phyloP scores from a whole-genome alignment of 2,797 vertebrate genomes.

The Sphenodon punctatus region DNA sequence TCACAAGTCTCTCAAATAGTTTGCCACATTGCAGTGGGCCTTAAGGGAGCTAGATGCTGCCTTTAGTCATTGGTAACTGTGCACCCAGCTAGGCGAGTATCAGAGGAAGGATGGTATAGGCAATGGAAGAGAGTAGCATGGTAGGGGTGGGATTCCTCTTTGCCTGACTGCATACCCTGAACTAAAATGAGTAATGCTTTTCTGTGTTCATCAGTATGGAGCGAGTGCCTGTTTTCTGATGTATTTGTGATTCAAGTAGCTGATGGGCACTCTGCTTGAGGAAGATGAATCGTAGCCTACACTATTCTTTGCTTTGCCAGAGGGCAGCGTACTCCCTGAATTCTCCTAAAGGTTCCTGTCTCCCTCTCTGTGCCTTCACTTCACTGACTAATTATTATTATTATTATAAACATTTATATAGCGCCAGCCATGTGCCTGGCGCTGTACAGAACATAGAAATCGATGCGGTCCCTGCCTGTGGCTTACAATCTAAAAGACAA shows the following conservation, averaged over 20 bases:
- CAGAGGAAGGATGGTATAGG: too few species aligned
- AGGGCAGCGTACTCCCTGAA: background rate
- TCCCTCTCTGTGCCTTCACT: background rate
- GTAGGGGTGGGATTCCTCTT: background rate
- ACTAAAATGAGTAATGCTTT: background rate
- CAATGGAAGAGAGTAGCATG: accelerated
- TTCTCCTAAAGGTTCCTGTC: background rate
- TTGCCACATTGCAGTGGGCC: too few species aligned
- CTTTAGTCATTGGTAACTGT: too few species aligned
- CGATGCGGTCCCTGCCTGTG: too few species aligned
- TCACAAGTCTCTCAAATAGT: too few species aligned
- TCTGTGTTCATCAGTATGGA: background rate
- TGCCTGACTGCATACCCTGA: background rate
- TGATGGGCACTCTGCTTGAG: background rate
- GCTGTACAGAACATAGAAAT: too few species aligned
- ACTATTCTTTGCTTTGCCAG: too few species aligned
- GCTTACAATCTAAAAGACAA: too few species aligned
- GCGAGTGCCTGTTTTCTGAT: background rate
- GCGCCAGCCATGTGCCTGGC: too few species aligned
- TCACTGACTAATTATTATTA: background rate
- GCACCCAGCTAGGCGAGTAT: too few species aligned
- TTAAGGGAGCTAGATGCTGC: too few species aligned
- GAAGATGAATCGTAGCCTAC: background rate
- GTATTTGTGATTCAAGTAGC: background rate
- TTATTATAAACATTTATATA: too few species aligned